A percentile compares a stretch with the other conserved stretches of the same genome.
Conservation (phyloP, 92 coral and sea anemone genomes). For the Epizoanthus illoricatus region DNA sequence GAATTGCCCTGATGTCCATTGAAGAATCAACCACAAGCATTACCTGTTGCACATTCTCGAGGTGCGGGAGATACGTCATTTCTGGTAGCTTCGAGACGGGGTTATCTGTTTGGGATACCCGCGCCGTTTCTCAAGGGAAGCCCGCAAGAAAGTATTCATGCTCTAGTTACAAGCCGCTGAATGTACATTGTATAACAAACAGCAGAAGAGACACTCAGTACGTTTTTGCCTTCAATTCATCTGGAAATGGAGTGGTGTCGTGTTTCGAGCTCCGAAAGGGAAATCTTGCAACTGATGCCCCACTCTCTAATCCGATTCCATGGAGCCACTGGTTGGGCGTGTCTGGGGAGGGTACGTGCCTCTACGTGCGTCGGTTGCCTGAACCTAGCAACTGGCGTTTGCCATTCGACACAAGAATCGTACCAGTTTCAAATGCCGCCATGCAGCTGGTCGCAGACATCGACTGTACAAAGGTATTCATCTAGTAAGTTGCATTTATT, state of each 20-base stretch:
- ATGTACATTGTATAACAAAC: slow-evolving; percentile 42
- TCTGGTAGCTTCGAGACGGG: slow-evolving; percentile 60
- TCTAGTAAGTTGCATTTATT: background rate
- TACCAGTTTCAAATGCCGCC: slow-evolving; percentile 43
- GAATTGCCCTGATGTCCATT: slow-evolving; percentile 14
- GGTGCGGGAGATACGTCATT: slow-evolving; percentile 49
- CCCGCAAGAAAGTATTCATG: background rate
- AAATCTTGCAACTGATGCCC: slow-evolving; percentile 1
- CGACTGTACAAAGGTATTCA: slow-evolving; percentile 46
- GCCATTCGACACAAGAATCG: slow-evolving; percentile 40
- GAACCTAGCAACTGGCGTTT: slow-evolving; percentile 1
- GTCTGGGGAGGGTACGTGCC: slow-evolving; percentile 31
- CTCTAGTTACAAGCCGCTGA: slow-evolving; percentile 15
- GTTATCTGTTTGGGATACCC: slow-evolving; percentile 49
- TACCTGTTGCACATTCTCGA: slow-evolving; percentile 51
- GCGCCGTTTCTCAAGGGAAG: background rate
- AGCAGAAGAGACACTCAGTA: slow-evolving; percentile 38
- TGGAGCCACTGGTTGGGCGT: slow-evolving; percentile 45
- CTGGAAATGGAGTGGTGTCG: background rate
- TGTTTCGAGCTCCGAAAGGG: slow-evolving; percentile 5
- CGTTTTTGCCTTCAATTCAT: background rate
- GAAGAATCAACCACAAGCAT: slow-evolving; percentile 40
- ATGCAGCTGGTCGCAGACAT: slow-evolving; percentile 42
- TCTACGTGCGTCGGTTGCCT: slow-evolving; percentile 48
- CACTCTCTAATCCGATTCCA: background rate